Percentiles rank a stretch among this genome's conserved stretches.
These are phyloP conservation scores for Mus musculus DNA, from an alignment of 2,113 vertebrate species.

Conservation along the genomic window DNA sequence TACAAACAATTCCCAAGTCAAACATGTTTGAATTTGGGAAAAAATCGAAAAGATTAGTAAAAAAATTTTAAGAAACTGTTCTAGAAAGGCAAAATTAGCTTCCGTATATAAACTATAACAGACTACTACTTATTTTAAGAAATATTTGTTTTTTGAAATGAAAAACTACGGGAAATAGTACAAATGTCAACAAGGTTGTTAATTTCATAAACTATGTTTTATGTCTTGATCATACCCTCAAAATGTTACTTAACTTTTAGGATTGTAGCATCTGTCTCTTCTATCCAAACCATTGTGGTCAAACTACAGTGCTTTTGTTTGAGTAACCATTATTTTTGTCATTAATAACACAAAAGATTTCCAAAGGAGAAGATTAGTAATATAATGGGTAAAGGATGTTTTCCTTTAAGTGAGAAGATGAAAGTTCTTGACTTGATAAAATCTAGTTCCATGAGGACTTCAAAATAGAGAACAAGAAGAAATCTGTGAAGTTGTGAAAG, in stretches of 20 bases:
- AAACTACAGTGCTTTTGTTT: background rate
- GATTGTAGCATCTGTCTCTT: background rate
- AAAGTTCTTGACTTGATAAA: background rate
- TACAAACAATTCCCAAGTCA: background rate
- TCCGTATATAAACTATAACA: background rate
- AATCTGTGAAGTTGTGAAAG: background rate
- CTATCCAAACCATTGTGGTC: fast-evolving
- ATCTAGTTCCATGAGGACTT: background rate
- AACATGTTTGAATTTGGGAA: background rate
- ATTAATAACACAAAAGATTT: background rate
- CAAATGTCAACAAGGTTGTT: background rate
- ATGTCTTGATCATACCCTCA: background rate
- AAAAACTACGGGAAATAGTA: background rate
- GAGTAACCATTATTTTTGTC: background rate
- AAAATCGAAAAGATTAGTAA: background rate
- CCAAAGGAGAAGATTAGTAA: background rate
- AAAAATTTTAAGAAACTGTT: background rate
- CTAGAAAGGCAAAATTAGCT: background rate
- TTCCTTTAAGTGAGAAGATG: background rate
- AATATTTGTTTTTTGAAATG: background rate
- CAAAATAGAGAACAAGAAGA: background rate
- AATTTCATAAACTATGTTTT: background rate
- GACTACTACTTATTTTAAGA: background rate
- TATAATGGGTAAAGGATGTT: background rate
- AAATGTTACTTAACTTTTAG: background rate